Evolutionary conservation across 1,140 invertebrate species (phyloP), one percentile per base, ranked within the genome.

Genomic region (Lordiphosa collinella): DNA sequence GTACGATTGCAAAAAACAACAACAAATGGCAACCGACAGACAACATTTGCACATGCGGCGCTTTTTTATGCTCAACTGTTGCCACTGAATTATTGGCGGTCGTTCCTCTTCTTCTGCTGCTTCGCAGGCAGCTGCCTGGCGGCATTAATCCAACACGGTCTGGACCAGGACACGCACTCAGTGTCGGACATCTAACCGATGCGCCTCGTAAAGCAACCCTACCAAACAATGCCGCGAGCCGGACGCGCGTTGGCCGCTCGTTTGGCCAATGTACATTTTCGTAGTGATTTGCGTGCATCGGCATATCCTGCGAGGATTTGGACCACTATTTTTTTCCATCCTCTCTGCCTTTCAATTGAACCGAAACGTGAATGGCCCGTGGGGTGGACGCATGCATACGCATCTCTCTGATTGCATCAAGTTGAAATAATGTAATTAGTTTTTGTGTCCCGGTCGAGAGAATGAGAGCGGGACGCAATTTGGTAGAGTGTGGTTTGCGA

Each of bases 371-470:
- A 14, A 71, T 71, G 57, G 67, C 68, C 76, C 51, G 36, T 57
- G 58, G 76, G 61, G 60, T 57, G 14, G 36, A 14, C 40, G 36
- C 41, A 66, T 36, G 40, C 64, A 68, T 40, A 80, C 76, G 76
- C 76, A 82, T 43, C 75, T 70, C 76, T 62, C 71, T 82, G 76
- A 80, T 80, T 80, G 76, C 76, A 72, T 82, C 76, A 80, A 82
- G 71, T 82, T 82, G 71, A 71, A 82, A 80, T 82, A 80, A 80
- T 82, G 76, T 82, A 80, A 80, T 80, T 80, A 80, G 76, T 80
- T 80, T 80, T 80, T 76, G 78, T 56, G 66, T 61, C 38, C 70
- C 48, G 75, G 71, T 75, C 65, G 41, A 46, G 52, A 35, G 32
- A 12, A 43, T 53, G 29, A 46, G 34, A 35, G 41, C 29, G 38